Evolutionary conservation across 2,797 vertebrate species (phyloP).

Genomic region (Cryptoblepharus egeriae): DNA sequence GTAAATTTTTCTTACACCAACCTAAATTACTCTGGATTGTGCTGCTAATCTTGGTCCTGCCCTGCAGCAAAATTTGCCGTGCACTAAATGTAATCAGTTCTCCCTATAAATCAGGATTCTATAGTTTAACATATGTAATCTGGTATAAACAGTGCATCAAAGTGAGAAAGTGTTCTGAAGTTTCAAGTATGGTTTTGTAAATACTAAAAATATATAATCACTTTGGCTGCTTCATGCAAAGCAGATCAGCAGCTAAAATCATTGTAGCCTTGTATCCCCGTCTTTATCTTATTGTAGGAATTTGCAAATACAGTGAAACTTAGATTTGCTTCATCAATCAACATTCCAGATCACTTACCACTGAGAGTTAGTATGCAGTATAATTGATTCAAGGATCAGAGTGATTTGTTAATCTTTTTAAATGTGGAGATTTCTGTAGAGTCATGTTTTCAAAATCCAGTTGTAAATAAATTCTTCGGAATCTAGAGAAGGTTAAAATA

Average conservation of each 20-base stretch:
- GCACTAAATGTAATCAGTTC: neutral
- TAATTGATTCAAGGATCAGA: constrained; percentile 35
- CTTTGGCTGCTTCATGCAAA: neutral
- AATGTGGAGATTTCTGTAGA: constrained; percentile 41
- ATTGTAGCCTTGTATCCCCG: neutral
- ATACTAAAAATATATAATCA: neutral
- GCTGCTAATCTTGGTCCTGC: neutral
- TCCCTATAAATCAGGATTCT: neutral
- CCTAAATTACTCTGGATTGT: no score
- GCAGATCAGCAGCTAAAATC: neutral
- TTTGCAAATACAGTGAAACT: constrained; percentile 1
- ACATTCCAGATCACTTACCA: neutral
- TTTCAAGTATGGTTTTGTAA: neutral
- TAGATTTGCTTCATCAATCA: neutral
- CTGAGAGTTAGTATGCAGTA: constrained; percentile 32
- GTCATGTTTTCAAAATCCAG: constrained; percentile 19
- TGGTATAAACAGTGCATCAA: neutral
- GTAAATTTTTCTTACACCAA: no score
- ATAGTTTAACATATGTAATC: neutral
- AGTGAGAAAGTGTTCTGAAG: neutral
- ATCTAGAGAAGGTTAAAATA: constrained; percentile 21
- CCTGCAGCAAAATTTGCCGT: neutral
- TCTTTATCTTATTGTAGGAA: neutral
- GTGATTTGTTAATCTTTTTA: constrained; percentile 36
- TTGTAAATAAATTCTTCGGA: constrained; percentile 13